phyloP scores from a whole-genome alignment of 2,113 vertebrate genomes.

The Anser cygnoides region DNA sequence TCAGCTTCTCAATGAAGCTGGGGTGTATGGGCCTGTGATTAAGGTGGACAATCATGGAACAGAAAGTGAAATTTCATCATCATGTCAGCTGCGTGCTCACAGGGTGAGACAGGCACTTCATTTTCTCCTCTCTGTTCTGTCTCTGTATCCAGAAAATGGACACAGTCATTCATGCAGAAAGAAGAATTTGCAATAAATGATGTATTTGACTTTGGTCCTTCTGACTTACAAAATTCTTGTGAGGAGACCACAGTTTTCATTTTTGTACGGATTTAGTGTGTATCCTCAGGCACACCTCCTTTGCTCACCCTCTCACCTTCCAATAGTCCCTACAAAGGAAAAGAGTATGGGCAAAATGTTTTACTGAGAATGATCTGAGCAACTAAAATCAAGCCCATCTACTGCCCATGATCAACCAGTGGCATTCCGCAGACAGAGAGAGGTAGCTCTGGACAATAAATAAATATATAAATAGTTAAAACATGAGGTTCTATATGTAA shows the following conservation, averaged over 20 bases:
- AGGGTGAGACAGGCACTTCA: neutral
- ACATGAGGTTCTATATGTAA: neutral
- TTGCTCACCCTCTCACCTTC: neutral
- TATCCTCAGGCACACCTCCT: neutral
- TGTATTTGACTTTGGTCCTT: conserved; percentile 44
- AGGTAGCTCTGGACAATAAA: neutral
- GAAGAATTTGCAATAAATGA: conserved; percentile 37
- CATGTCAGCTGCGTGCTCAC: neutral
- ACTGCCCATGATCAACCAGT: neutral
- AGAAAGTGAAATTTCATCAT: conserved; percentile 46
- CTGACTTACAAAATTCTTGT: neutral
- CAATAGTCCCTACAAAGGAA: neutral
- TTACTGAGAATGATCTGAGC: neutral
- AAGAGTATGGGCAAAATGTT: neutral
- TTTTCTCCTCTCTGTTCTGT: neutral
- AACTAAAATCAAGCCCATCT: fast-evolving
- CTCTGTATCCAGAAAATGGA: neutral
- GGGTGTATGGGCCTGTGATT: conserved; percentile 28
- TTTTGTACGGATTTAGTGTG: neutral
- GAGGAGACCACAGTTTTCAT: neutral
- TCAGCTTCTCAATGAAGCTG: conserved; percentile 59
- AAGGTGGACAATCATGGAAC: conserved; percentile 38
- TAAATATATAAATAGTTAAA: neutral
- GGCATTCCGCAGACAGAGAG: neutral
- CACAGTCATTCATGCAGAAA: conserved; percentile 17